Conservation (phyloP, 1,140 invertebrate species). For the Drosophila parabipectinata region DNA sequence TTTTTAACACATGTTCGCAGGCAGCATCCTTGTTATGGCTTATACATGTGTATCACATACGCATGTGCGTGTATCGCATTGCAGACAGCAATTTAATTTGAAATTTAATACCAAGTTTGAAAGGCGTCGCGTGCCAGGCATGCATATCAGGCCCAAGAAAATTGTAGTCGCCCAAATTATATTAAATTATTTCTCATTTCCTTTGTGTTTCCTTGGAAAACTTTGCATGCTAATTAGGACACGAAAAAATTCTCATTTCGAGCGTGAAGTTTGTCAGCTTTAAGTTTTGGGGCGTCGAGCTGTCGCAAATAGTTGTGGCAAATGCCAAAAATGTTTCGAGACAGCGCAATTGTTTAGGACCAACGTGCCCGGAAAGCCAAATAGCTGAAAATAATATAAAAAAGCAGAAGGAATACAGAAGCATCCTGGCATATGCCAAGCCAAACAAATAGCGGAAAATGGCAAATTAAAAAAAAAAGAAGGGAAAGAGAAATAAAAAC, state of each 20-base stretch:
- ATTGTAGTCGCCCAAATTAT: constrained; percentile 9
- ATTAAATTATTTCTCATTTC: constrained; percentile 20
- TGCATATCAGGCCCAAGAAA: constrained; percentile 54
- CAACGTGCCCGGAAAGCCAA: constrained; percentile 45
- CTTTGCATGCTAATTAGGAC: constrained; percentile 65
- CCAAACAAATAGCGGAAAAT: constrained; percentile 41
- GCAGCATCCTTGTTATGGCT: constrained; percentile 5
- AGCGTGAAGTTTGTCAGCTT: constrained; percentile 71
- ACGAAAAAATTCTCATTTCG: constrained; percentile 15
- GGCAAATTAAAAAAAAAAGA: constrained; percentile 49
- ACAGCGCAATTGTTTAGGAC: constrained; percentile 39
- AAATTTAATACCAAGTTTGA: constrained; percentile 78
- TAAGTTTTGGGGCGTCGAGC: constrained; percentile 56
- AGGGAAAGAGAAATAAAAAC: constrained; percentile 21
- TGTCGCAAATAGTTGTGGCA: constrained; percentile 67
- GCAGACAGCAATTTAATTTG: constrained; percentile 80
- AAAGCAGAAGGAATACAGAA: constrained; percentile 6
- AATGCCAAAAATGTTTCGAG: constrained; percentile 45
- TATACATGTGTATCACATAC: neutral
- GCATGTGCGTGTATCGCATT: constrained; percentile 59
- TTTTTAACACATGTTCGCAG: constrained; percentile 62
- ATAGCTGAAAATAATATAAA: neutral
- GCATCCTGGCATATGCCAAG: constrained; percentile 27
- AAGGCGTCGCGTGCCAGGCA: constrained; percentile 69
- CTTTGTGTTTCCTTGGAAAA: constrained; percentile 2